These are phyloP conservation scores for Andricus quercusramuli DNA, from an alignment of 2,888 invertebrate genomes.

Conservation along the genomic window DNA sequence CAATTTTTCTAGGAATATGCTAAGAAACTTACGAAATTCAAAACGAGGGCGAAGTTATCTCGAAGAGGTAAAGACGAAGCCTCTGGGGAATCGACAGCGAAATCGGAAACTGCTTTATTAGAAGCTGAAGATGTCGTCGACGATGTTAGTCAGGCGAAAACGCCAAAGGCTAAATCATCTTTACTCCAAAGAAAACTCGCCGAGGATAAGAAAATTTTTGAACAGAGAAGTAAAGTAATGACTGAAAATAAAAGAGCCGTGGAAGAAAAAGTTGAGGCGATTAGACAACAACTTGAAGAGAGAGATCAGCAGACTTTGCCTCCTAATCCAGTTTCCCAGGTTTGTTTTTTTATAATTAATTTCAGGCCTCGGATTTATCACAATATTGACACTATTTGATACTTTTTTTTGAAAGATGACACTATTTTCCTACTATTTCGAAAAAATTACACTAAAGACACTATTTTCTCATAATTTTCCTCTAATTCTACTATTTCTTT, in stretches of 20 bases:
- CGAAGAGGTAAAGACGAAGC: conserved; percentile 67
- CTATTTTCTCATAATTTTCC: not conserved
- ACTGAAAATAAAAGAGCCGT: conserved; percentile 76
- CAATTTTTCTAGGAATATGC: conserved; percentile 74
- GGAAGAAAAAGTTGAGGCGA: conserved; percentile 78
- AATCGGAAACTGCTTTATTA: conserved; percentile 55
- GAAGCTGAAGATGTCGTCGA: conserved; percentile 64
- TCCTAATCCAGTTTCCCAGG: conserved; percentile 69
- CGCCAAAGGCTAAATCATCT: conserved; percentile 74
- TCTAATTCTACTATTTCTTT: no score
- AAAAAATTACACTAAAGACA: no score
- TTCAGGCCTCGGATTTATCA: not conserved
- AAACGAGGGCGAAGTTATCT: conserved; percentile 74
- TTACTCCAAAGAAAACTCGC: conserved; percentile 75
- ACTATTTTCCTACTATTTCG: no score
- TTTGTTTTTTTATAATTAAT: conserved; percentile 43
- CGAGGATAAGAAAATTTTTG: conserved; percentile 77
- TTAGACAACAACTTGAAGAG: conserved; percentile 79
- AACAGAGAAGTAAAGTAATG: conserved; percentile 75
- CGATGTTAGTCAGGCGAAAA: conserved; percentile 72
- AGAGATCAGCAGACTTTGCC: conserved; percentile 68
- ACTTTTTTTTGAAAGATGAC: no score
- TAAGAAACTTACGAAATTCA: conserved; percentile 76
- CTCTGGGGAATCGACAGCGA: conserved; percentile 62
- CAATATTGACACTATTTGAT: no score